A percentile compares a stretch with the other conserved stretches of the same genome.
Conservation (phyloP, 2,113 vertebrate species). For the Stercorarius parasiticus region DNA sequence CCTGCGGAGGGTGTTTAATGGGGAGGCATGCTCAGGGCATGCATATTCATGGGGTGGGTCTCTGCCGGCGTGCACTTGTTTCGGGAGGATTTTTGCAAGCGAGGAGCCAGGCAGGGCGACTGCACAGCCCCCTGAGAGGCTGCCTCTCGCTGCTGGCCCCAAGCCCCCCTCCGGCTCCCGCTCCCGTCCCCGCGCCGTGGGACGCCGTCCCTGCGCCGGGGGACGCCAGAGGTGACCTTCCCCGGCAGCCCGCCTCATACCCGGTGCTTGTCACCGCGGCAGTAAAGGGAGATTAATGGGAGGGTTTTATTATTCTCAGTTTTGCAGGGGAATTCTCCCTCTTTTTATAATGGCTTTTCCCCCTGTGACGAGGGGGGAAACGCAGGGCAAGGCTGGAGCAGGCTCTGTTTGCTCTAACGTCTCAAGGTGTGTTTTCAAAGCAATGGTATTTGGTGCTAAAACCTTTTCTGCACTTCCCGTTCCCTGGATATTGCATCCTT, state of each 20-base stretch:
- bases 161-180: background rate
- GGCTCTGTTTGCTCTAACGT: background rate
- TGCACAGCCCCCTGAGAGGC: background rate
- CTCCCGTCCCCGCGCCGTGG: background rate
- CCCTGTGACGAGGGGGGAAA: background rate
- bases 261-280: background rate
- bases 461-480: background rate
- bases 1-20: background rate
- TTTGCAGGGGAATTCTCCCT: conserved; percentile 56
- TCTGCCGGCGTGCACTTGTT: background rate
- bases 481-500: background rate
- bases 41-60: background rate
- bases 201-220: background rate
- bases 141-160: background rate
- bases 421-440: conserved; percentile 44
- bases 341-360: conserved; percentile 39
- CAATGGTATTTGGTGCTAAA: background rate
- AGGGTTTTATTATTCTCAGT: conserved; percentile 35
- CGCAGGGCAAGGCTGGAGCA: background rate
- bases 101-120: background rate
- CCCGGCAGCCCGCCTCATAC: background rate
- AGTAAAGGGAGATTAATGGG: conserved; percentile 50
- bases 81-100: background rate
- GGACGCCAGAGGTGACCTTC: conserved; percentile 59
- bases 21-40: background rate